phyloP scores from a whole-genome alignment of 2,888 invertebrate species.

The Volucella zonaria region DNA sequence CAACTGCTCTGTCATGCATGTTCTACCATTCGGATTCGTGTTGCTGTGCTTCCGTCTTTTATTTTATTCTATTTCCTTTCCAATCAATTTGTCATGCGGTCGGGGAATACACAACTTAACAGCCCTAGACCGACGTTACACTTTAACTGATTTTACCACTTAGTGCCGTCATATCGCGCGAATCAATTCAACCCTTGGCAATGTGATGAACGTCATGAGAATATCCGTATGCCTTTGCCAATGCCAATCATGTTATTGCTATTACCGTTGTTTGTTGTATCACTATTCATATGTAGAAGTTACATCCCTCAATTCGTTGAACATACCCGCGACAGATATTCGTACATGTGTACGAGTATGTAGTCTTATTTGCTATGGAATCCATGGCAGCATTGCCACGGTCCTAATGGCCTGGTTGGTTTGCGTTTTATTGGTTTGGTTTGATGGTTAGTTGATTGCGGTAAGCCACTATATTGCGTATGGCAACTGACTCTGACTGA shows the following conservation, averaged over 20 bases:
- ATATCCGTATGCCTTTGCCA: conserved; percentile 12
- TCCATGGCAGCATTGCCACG: conserved; percentile 9
- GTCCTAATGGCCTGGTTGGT: conserved; percentile 46
- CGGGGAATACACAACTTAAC: conserved; percentile 30
- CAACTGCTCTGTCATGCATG: conserved; percentile 34
- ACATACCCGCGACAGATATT: too few species aligned
- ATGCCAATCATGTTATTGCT: conserved; percentile 14
- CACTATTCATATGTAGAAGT: conserved; percentile 12
- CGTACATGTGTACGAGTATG: background rate
- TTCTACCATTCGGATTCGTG: conserved; percentile 14
- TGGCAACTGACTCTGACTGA: conserved; percentile 21
- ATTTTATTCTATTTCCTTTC: conserved; percentile 57
- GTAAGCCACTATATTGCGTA: conserved; percentile 17
- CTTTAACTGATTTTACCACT: conserved; percentile 41
- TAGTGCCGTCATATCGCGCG: conserved; percentile 53
- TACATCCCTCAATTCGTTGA: too few species aligned
- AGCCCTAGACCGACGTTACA: conserved; percentile 8
- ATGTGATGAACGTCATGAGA: conserved; percentile 5
- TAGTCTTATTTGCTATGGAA: conserved; percentile 26
- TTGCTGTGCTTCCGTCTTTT: conserved; percentile 21
- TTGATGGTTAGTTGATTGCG: conserved; percentile 57
- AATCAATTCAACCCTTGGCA: conserved; percentile 64
- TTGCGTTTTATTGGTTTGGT: conserved; percentile 23
- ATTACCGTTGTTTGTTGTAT: conserved; percentile 28
- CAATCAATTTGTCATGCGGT: conserved; percentile 67